Conservation (phyloP, 2,797 vertebrate species). For the Microcaecilia unicolor region DNA sequence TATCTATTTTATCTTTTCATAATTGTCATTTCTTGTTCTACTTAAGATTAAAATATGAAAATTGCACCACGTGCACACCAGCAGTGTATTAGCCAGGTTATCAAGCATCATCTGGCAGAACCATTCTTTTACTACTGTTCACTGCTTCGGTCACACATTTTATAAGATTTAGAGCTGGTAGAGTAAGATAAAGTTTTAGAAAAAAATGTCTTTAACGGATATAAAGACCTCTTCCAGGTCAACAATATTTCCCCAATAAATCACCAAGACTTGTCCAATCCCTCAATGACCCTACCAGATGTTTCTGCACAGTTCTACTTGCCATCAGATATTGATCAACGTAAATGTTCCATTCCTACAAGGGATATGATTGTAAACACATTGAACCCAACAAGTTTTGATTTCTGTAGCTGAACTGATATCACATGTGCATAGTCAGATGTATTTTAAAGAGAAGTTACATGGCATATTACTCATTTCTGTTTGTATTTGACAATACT, state of each 20-base stretch:
- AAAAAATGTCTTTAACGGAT: too few relatives aligned
- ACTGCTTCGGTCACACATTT: conserved; percentile 21
- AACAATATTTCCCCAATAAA: conserved; percentile 24
- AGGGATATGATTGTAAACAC: too few relatives aligned
- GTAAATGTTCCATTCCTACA: too few relatives aligned
- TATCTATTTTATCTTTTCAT: conserved; percentile 63
- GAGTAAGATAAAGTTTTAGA: conserved; percentile 28
- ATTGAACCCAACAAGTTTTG: too few relatives aligned
- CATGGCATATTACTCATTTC: too few relatives aligned
- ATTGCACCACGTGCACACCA: conserved; percentile 39
- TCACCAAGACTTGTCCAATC: conserved; percentile 18
- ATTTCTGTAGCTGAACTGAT: too few relatives aligned
- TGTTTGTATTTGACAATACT: conserved; percentile 3
- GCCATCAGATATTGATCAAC: conserved; percentile 11
- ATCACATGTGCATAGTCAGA: too few relatives aligned
- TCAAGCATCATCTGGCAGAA: conserved; percentile 27
- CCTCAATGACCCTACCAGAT: conserved; percentile 31
- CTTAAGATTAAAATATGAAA: conserved; percentile 69
- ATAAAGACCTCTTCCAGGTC: too few relatives aligned
- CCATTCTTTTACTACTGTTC: conserved; percentile 27
- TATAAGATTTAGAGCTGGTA: conserved; percentile 39
- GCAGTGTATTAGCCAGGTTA: conserved; percentile 39
- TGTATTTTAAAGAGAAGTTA: too few relatives aligned
- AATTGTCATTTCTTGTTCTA: conserved; percentile 61
- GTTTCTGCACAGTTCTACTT: conserved; percentile 23